A percentile compares a stretch with the other conserved stretches of the same genome.
phyloP scores from a whole-genome alignment of 2,797 vertebrate genomes.

The Manis pentadactyla region DNA sequence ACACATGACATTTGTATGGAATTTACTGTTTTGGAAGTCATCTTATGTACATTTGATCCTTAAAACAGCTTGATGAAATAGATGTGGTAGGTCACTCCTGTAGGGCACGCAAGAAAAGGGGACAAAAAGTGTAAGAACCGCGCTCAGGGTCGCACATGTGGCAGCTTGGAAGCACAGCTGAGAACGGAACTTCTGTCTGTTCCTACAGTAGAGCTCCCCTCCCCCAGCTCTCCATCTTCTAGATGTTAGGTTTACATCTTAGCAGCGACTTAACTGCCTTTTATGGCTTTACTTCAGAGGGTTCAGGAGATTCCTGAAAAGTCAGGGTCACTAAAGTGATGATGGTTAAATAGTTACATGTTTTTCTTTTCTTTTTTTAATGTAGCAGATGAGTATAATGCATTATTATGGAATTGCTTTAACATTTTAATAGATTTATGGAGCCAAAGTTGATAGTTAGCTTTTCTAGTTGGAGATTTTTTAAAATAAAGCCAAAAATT shows the following conservation, averaged over 20 bases:
- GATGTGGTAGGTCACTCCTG: background rate
- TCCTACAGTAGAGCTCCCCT: background rate
- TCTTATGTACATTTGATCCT: background rate
- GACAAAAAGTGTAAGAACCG: background rate
- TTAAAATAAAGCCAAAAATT: conserved; percentile 4
- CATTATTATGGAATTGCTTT: background rate
- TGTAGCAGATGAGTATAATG: background rate
- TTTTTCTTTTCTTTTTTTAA: background rate
- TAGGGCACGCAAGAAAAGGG: conserved; percentile 11
- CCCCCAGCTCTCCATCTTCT: background rate
- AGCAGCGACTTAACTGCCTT: background rate
- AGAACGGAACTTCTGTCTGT: background rate
- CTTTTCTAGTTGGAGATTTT: background rate
- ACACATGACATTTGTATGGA: background rate
- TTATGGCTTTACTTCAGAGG: background rate
- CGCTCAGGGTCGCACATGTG: background rate
- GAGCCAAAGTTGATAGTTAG: background rate
- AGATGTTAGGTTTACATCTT: background rate
- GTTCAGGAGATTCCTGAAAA: conserved; percentile 15
- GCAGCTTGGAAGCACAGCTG: background rate
- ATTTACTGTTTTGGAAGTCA: conserved; percentile 15
- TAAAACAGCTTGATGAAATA: conserved; percentile 16
- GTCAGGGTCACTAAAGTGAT: conserved; percentile 11
- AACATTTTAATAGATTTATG: conserved; percentile 13
- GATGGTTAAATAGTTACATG: background rate